A percentile compares a stretch with the other conserved stretches of the same genome.
Evolutionary conservation across 1,140 invertebrate genomes (phyloP).

Genomic region (Nylanderia fulva): DNA sequence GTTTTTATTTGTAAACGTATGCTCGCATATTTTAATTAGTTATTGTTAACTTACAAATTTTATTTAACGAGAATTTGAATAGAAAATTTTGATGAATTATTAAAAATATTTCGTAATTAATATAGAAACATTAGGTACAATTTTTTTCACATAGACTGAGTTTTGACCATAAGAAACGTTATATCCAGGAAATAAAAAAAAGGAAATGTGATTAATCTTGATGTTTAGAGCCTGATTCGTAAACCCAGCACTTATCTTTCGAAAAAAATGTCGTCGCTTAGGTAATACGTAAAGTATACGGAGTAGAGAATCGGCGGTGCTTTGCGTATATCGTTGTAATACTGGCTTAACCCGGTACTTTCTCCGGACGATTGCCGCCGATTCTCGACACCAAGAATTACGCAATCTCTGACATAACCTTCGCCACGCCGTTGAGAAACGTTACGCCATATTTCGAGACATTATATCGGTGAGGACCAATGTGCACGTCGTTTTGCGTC

Average conservation of each 20-base stretch:
- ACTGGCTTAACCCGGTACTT: slow-evolving; percentile 71
- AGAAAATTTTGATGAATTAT: not conserved
- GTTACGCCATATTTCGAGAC: slow-evolving; percentile 81
- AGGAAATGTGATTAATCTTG: not conserved
- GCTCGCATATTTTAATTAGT: no score
- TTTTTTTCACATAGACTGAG: no score
- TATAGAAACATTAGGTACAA: no score
- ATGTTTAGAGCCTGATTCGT: not conserved
- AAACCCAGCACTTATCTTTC: not conserved
- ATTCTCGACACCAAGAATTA: slow-evolving; percentile 75
- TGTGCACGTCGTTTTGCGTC: not conserved
- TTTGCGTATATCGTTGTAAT: slow-evolving; percentile 34
- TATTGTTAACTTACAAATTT: no score
- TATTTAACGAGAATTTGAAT: not conserved
- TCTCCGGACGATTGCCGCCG: slow-evolving; percentile 80
- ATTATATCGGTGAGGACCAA: slow-evolving; percentile 61
- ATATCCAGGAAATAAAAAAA: not conserved
- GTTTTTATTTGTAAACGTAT: no score
- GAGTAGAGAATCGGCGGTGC: slow-evolving; percentile 43
- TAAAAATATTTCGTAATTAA: not conserved
- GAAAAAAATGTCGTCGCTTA: slow-evolving; percentile 6
- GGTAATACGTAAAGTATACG: not conserved
- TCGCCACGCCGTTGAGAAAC: slow-evolving; percentile 80
- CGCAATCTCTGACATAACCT: slow-evolving; percentile 86
- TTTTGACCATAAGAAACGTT: not conserved